phyloP scores from a whole-genome alignment of 2,797 vertebrate species.

The Tauraco hartlaubi region DNA sequence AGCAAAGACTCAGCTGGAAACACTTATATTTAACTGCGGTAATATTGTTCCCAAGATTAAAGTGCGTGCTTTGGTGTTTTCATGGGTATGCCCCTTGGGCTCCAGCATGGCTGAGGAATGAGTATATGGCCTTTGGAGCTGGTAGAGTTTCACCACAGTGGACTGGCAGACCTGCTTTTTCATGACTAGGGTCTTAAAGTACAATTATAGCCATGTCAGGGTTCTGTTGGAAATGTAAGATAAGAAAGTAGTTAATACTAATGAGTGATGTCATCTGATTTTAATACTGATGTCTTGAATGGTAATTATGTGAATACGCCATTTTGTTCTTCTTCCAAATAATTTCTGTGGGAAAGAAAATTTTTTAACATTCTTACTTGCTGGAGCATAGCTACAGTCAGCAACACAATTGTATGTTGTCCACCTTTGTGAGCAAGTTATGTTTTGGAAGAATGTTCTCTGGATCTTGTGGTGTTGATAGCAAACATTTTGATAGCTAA shows the following conservation, averaged over 20 bases:
- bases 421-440: not conserved
- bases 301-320: not conserved
- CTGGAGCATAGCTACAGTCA: not conserved
- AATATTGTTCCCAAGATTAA: not conserved
- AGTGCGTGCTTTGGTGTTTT: not conserved
- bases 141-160: not conserved
- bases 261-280: not conserved
- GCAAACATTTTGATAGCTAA: not conserved
- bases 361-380: not conserved
- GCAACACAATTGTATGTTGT: not conserved
- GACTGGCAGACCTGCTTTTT: not conserved
- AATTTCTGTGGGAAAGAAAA: not conserved
- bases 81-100: not conserved
- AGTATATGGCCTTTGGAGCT: not conserved
- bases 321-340: not conserved
- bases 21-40: not conserved
- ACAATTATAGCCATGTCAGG: not conserved
- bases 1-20: not conserved
- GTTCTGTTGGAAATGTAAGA: not conserved
- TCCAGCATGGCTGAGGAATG: not conserved
- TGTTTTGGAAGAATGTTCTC: not conserved
- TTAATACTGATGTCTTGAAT: not conserved
- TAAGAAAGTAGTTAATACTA: not conserved
- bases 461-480: not conserved
- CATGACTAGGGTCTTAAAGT: not conserved